Conservation (phyloP, 2,797 vertebrate species). For the Hirundo rustica region DNA sequence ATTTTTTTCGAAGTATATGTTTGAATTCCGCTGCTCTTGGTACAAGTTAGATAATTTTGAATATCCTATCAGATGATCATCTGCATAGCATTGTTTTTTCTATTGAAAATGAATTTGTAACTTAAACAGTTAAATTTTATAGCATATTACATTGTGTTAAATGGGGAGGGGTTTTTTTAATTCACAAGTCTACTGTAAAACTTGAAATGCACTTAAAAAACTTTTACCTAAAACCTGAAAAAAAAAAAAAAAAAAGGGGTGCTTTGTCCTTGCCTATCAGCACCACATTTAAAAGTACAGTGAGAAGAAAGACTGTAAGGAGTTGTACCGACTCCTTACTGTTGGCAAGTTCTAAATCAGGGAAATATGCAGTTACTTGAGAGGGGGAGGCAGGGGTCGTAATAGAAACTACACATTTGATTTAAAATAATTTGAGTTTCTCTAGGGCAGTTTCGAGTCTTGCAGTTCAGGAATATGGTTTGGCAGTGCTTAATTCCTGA, state of each 20-base stretch:
- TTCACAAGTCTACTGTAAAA: not conserved
- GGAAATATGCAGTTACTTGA: not conserved
- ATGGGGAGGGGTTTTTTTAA: not conserved
- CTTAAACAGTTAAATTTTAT: not conserved
- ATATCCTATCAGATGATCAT: not conserved
- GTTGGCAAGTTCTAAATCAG: not conserved
- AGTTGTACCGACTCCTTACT: not conserved
- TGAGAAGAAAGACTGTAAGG: not conserved
- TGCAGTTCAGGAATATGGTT: not conserved
- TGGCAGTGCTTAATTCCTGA: not conserved
- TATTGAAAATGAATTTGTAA: not conserved
- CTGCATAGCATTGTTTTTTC: not conserved
- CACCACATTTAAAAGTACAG: not conserved
- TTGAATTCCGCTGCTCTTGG: not conserved
- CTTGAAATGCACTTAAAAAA: not conserved
- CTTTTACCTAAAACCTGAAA: not conserved
- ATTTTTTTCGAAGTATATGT: not conserved
- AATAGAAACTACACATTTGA: not conserved
- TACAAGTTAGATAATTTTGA: not conserved
- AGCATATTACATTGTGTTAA: not conserved
- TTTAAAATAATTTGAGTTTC: not conserved
- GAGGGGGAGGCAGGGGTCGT: not conserved
- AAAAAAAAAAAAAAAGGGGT: not conserved
- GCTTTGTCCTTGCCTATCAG: not conserved
- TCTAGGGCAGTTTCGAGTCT: not conserved